These are phyloP conservation scores for Seira musarum DNA, from an alignment of 2,888 invertebrate genomes.

Conservation along the genomic window DNA sequence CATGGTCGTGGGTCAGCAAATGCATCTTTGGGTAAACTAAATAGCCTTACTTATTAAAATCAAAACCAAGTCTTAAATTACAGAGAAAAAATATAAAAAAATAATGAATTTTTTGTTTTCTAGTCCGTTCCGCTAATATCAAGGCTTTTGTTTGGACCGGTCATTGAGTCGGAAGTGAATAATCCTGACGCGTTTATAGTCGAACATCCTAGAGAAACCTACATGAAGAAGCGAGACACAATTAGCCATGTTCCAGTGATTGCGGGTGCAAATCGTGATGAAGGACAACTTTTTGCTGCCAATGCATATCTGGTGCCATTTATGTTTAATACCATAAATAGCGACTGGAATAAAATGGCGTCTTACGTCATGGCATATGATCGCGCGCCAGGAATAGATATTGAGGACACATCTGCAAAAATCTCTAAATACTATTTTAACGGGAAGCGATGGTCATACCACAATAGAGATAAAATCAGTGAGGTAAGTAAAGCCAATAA, in stretches of 20 bases:
- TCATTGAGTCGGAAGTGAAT: conserved; percentile 41
- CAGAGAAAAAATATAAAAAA: too few relatives aligned
- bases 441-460: conserved; percentile 37
- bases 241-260: conserved; percentile 56
- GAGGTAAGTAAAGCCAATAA: conserved; percentile 17
- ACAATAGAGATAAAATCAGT: conserved; percentile 34
- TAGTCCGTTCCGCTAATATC: conserved; percentile 21
- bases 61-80: neutral
- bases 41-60: neutral
- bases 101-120: neutral
- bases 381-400: conserved; percentile 10
- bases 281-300: conserved; percentile 57
- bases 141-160: conserved; percentile 48
- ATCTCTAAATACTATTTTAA: conserved; percentile 47
- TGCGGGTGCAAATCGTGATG: conserved; percentile 51
- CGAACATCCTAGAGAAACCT: conserved; percentile 55
- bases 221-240: conserved; percentile 14
- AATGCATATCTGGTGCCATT: conserved; percentile 38
- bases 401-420: conserved; percentile 19
- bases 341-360: conserved; percentile 24
- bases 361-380: conserved; percentile 35
- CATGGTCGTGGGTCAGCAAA: conserved; percentile 55
- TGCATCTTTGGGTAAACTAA: conserved; percentile 42
- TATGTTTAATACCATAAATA: conserved; percentile 23
- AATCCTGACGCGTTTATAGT: conserved; percentile 57